These are phyloP conservation scores for Dendroctonus valens DNA, from an alignment of 1,140 invertebrate genomes.

Conservation along the genomic window DNA sequence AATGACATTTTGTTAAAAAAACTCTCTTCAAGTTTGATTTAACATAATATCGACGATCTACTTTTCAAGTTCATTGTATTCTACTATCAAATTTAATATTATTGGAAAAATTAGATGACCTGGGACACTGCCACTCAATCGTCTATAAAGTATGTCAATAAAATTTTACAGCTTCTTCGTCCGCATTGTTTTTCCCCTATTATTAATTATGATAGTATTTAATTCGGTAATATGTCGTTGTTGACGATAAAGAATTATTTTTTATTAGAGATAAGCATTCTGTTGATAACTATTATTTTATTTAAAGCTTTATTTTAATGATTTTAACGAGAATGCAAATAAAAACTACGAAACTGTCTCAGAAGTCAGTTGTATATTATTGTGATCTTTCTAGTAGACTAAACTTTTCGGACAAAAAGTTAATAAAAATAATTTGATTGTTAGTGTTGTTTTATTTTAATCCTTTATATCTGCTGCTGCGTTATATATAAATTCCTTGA, in stretches of 20 bases:
- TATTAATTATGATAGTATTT: conserved; percentile 8
- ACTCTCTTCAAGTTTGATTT: not conserved
- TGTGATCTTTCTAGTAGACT: conserved; percentile 23
- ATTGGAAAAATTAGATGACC: too few species aligned
- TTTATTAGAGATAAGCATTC: conserved; percentile 17
- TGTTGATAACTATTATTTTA: conserved; percentile 17
- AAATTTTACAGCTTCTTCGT: not conserved
- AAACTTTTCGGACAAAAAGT: conserved; percentile 8
- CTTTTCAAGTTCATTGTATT: too few species aligned
- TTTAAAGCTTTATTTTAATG: conserved; percentile 25
- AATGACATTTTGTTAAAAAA: not conserved
- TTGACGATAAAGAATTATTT: conserved; percentile 20
- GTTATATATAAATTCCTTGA: too few species aligned
- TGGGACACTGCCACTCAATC: too few species aligned
- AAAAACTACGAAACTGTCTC: conserved; percentile 19
- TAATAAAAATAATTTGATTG: not conserved
- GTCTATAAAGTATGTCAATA: too few species aligned
- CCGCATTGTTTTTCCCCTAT: not conserved
- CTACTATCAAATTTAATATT: too few species aligned
- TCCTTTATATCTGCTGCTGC: not conserved
- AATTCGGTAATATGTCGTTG: not conserved
- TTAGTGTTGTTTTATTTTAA: not conserved
- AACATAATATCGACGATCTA: too few species aligned
- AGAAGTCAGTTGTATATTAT: conserved; percentile 12
- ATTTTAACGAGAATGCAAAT: conserved; percentile 14